Base-by-base conservation (phyloP, 2,888 invertebrate genomes). In the Ypsolopha scabrella region DNA sequence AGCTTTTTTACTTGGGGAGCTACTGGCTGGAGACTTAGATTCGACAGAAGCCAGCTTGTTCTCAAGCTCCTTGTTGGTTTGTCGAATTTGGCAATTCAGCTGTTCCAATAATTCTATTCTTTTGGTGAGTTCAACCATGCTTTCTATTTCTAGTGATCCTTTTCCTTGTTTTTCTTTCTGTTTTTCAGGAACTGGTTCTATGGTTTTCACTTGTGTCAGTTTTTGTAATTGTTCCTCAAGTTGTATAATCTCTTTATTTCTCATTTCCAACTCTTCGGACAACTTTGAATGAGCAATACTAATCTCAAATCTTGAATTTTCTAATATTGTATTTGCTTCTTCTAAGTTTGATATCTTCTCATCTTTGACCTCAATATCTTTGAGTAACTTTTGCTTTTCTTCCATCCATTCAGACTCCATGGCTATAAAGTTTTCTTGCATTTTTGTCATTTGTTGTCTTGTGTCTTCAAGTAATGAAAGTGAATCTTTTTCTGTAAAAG, bases 401-500 rank as follows among this genome's bases (percentile, higher is more conserved):
- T 88, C 87, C 65, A 91, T 92, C 88, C 93, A 90, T 56, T 92
- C 90, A 47, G 82, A 80, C 79, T 94, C 94, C 73, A 91, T 85
- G 10, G 87, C 82, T 35, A 92, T 83, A 70, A 94, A 93, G 71
- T 92, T 91, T 61, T 91, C 90, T 73, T 95, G 94, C 92, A 94
- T 93, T 64, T 90, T 88, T 64, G 90, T 88, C 92, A 94, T 93
- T 80, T 94, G 93, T 60, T 92, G 91, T 65, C 91, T 91, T 13
- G 94, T 94, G 55, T 94, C 93, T 72, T 94, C 94, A 49, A 94
- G 82, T 57, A 92, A 89, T 62, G 91, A 89, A 54, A 94, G 75
- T 8, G 93, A 90, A 60, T 88, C 89, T 82, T 92, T 93, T 51
- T 91, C 89, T 82, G 56, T 76, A 46, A 46, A 6, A 38, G 6